Percentiles rank a stretch among this genome's conserved stretches.
Evolutionary conservation across 2,113 vertebrate genomes (phyloP).

Genomic region (Nipponia nippon): DNA sequence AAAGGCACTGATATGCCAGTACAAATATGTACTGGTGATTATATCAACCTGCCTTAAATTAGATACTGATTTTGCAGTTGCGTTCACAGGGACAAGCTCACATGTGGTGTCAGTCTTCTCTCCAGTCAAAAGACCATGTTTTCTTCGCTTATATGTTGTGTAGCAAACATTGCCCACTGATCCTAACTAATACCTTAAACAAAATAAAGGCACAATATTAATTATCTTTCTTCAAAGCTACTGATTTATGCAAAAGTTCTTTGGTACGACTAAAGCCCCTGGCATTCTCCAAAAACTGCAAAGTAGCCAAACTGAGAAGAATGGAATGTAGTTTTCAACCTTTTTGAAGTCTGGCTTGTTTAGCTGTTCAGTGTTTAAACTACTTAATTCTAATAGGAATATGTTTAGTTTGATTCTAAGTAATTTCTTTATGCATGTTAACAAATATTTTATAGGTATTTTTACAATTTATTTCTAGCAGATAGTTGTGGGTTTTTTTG

Average conservation of each 20-base stretch:
- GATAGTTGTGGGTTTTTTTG: background rate
- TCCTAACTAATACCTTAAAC: background rate
- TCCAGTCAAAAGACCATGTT: background rate
- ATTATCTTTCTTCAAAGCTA: background rate
- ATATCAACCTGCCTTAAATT: background rate
- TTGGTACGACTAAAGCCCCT: background rate
- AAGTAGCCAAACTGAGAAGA: background rate
- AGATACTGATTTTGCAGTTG: background rate
- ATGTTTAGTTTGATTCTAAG: background rate
- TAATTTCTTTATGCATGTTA: background rate
- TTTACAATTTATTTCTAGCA: background rate
- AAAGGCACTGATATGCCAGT: background rate
- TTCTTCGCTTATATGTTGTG: background rate
- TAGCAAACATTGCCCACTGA: background rate
- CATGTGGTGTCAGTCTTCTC: background rate
- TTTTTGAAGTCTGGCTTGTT: slow-evolving; percentile 11
- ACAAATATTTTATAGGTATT: background rate
- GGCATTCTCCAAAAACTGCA: background rate
- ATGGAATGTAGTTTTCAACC: background rate
- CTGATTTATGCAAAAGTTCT: background rate
- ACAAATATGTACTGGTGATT: background rate
- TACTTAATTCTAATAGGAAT: background rate
- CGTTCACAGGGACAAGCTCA: background rate
- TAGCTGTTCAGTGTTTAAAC: background rate
- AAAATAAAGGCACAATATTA: too few species aligned